Base-by-base conservation (phyloP, 2,888 invertebrate species). In the Oithona nana region DNA sequence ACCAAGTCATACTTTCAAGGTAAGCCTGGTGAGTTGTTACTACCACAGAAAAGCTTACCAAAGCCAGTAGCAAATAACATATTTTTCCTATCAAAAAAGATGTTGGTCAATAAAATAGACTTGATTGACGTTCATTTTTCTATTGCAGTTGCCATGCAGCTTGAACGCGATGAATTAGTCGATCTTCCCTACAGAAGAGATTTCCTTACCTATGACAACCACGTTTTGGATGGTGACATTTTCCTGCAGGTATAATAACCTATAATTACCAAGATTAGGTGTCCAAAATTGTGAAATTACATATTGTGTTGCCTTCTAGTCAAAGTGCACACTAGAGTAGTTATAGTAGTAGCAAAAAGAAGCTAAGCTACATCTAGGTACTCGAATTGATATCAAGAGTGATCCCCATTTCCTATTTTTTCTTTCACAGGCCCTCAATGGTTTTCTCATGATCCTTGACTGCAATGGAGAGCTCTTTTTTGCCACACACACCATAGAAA, bases 1-100 rank as follows among this genome's bases (percentile, higher is more conserved):
- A 97, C 94, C 72, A 98, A 98, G 79, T 93, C 94, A 78, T 98
- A 97, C 80, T 98, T 98, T 78, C 94, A 95, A 87, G 93, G 97
- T 97, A 76, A 16, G 39, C 16, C 39, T 16, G n/a, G n/a, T n/a
- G n/a, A n/a, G n/a, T n/a, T n/a, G n/a, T n/a, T n/a, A n/a, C n/a
- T n/a, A n/a, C n/a, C n/a, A n/a, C n/a, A n/a, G n/a, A n/a, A n/a
- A n/a, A n/a, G n/a, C n/a, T n/a, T n/a, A n/a, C n/a, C n/a, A n/a
- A n/a, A n/a, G n/a, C n/a, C n/a, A n/a, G n/a, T n/a, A n/a, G n/a
- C n/a, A n/a, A n/a, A n/a, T n/a, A n/a, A n/a, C n/a, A n/a, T n/a
- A n/a, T n/a, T n/a, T n/a, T n/a, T n/a, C n/a, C n/a, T n/a, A n/a
- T n/a, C n/a, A n/a, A n/a, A n/a, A n/a, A n/a, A n/a, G n/a, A n/a